Conservation (phyloP, 2,113 vertebrate species). For the Pelvicachromis taeniatus region DNA sequence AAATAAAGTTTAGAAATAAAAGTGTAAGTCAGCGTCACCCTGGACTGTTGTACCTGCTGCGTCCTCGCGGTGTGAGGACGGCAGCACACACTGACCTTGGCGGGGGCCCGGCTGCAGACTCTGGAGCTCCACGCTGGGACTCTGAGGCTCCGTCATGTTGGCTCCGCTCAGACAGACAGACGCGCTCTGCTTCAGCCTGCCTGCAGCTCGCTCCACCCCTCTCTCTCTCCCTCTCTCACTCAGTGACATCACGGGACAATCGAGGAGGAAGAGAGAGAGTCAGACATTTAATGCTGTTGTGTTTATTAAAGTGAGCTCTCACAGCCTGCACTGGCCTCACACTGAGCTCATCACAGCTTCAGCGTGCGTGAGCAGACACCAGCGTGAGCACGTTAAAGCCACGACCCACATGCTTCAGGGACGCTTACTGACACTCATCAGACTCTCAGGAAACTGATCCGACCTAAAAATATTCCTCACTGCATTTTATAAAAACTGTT, state of each 20-base stretch:
- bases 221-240: neutral
- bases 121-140: neutral
- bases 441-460: neutral
- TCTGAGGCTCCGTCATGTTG: neutral
- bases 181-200: neutral
- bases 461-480: neutral
- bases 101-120: neutral
- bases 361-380: neutral
- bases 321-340: neutral
- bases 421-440: neutral
- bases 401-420: neutral
- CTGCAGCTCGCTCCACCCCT: neutral
- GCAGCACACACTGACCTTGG: conserved; percentile 12
- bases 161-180: neutral
- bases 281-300: neutral
- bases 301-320: neutral
- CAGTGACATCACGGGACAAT: neutral
- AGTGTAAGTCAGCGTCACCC: neutral
- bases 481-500: neutral
- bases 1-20: neutral
- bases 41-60: neutral
- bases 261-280: neutral
- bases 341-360: neutral
- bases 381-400: neutral
- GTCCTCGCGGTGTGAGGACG: neutral